phyloP scores from a whole-genome alignment of 2,113 vertebrate genomes.

The Anguilla rostrata region DNA sequence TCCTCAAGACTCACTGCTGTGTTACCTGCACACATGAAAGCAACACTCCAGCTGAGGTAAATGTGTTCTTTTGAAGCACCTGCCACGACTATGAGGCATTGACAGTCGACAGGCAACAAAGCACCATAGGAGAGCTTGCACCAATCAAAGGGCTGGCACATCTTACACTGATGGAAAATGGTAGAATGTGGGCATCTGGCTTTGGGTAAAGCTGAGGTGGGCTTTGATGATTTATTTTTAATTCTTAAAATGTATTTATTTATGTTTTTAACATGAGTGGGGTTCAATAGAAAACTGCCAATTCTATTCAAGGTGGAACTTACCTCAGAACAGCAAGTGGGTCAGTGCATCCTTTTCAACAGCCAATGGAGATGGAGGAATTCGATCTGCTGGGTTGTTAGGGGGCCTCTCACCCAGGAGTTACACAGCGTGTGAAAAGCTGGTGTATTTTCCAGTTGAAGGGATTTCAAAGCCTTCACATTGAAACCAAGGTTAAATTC shows the following conservation, averaged over 20 bases:
- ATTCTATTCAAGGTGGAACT: background rate
- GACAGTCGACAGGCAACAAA: background rate
- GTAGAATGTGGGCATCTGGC: background rate
- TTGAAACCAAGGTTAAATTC: constrained; percentile 32
- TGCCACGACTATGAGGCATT: background rate
- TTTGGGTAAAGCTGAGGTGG: no score
- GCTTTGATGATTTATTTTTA: background rate
- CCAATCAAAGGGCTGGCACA: background rate
- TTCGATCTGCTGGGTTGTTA: constrained; percentile 17
- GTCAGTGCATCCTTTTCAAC: constrained; percentile 1
- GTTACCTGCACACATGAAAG: background rate
- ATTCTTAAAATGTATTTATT: background rate
- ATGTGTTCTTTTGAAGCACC: background rate
- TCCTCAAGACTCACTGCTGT: background rate
- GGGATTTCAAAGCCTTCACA: constrained; percentile 56
- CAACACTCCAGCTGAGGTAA: background rate
- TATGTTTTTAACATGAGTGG: background rate
- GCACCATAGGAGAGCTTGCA: background rate
- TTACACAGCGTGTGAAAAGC: constrained; percentile 52
- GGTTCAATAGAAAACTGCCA: background rate
- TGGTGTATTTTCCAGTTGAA: constrained; percentile 61
- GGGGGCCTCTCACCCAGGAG: constrained; percentile 19
- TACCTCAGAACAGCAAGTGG: background rate
- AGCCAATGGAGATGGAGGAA: constrained; percentile 25
- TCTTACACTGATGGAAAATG: background rate